Percentiles rank a stretch among this genome's conserved stretches.
These are phyloP conservation scores for Holocentrus rufus DNA, from an alignment of 2,797 vertebrate genomes.

Conservation along the genomic window DNA sequence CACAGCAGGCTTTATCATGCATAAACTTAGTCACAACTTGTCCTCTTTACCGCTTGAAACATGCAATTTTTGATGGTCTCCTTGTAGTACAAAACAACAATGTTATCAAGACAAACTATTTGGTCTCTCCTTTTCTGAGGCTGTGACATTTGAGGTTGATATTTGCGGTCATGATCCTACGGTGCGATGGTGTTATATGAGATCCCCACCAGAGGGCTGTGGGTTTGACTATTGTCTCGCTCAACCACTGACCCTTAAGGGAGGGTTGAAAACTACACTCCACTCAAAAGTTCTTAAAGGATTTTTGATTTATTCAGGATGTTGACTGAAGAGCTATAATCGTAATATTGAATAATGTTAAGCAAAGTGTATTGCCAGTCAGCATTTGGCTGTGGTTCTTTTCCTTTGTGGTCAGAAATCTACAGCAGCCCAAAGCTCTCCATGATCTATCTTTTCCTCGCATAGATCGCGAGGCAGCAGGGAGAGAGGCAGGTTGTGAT, in stretches of 20 bases:
- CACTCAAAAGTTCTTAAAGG: slow-evolving; percentile 42
- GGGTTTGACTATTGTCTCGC: slow-evolving; percentile 61
- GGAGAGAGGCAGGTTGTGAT: slow-evolving; percentile 32
- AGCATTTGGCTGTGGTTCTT: slow-evolving; percentile 46
- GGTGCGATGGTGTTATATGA: slow-evolving; percentile 43
- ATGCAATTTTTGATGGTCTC: slow-evolving; percentile 28
- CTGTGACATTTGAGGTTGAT: slow-evolving; percentile 51
- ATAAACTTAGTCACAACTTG: slow-evolving; percentile 22
- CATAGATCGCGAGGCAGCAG: not conserved
- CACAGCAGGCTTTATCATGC: slow-evolving; percentile 28
- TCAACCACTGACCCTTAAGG: slow-evolving; percentile 44
- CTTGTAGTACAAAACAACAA: slow-evolving; percentile 28
- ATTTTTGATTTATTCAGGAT: slow-evolving; percentile 56
- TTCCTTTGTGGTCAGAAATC: slow-evolving; percentile 43
- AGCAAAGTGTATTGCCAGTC: slow-evolving; percentile 49
- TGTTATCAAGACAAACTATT: slow-evolving; percentile 41
- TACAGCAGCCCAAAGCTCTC: slow-evolving; percentile 25
- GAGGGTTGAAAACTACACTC: slow-evolving; percentile 34
- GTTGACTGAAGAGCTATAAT: slow-evolving; percentile 49
- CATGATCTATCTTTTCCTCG: slow-evolving; percentile 28
- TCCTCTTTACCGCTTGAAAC: slow-evolving; percentile 18
- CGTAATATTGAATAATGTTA: slow-evolving; percentile 50
- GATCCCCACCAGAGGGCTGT: slow-evolving; percentile 43
- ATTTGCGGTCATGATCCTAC: slow-evolving; percentile 43
- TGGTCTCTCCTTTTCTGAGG: slow-evolving; percentile 33